Base-by-base conservation (phyloP, 1,140 invertebrate genomes). In the Pseudomyrmex cubaensis region DNA sequence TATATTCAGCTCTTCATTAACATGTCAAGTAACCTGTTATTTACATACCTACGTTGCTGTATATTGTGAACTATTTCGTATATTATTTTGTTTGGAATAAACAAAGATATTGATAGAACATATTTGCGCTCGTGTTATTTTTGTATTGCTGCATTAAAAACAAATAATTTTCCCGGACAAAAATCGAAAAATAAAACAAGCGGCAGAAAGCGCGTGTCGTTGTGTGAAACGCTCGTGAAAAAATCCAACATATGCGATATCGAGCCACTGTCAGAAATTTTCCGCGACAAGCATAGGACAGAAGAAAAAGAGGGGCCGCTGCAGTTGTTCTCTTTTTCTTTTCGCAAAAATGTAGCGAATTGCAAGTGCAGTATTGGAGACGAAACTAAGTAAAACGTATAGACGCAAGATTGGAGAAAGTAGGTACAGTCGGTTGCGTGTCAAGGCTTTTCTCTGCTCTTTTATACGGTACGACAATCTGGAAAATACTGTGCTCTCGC, bases 381-480 rank as follows among this genome's bases (percentile, higher is more conserved):
- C n/a, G 35, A 77, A 67, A 77, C 75, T 67, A 77, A 77, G 75
- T 66, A 61, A 70, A 78, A 70, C 54, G 20, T 80, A 80, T 72
- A 72, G 20, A 46, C 66, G 20, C 52, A 12, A 61, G 54, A 61
- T 76, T 76, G 52, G 46, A 50, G 46, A 70, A 35, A 80, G 63
- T 56, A 80, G 25, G 44, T 80, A 70, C n/a, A 80, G 74, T 50
- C 44, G 46, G 54, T 80, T 72, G 54, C 76, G 35, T 78, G 44
- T 12, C n/a, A 12, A 13, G 54, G 70, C 54, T 80, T 80, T 80
- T 70, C 54, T 72, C n/a, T 78, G 17, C 67, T 59, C 54, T 70
- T 78, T 59, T 59, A 35, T 70, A 57, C 52, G 50, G 17, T 54
- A 77, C 44, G 22, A 64, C 50, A 77, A 83, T 83, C 62, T 83